Base-by-base conservation (phyloP, 2,888 invertebrate genomes). In the Drosophila maculinotata region DNA sequence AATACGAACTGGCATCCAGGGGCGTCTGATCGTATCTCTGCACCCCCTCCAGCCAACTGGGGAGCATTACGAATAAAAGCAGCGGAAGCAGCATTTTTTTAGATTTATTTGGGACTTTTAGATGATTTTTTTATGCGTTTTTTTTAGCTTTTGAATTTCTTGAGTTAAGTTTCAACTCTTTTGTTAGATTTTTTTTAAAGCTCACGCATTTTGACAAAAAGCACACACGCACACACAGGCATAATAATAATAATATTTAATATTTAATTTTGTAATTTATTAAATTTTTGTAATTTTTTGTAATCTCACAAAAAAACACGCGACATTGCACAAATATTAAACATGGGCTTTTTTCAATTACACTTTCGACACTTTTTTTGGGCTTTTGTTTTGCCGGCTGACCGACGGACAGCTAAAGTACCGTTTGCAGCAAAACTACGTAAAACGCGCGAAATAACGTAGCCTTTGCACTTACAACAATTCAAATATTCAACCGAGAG, bases 11-110 rank as follows among this genome's bases (percentile, higher is more conserved):
- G 36, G 87, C 79, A 9, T 89, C 89, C 33, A 85, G 30, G 1
- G 88, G 79, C 0, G 82, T 79, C 23, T 88, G 89, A 28, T 90
- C 90, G 14, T 88, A 90, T 3, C 90, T 89, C 63, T 89, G 89
- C 2, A 81, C 86, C 0, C 88, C 89, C 45, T 38, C 59, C 7
- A 60, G 47, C 3, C 58, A 26, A 5, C 62, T 45, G 14, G 76
- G 69, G 14, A 69, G 51, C 23, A 67, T 9, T 9, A 25, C 26
- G n/a, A 71, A 28, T 28, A 45, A 38, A 12, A 69, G 53, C 10
- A 63, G 62, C 58, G n/a, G n/a, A n/a, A 60, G 54, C 67, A 69
- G 7, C 69, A 69, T 69, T 54, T 57, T 39, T 57, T 39, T 3
- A 23, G 14, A 17, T 35, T 54, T 35, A 68, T 69, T 49, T 69